A percentile compares a stretch with the other conserved stretches of the same genome.
Conservation (phyloP, 2,113 vertebrate genomes). For the Peromyscus californicus region DNA sequence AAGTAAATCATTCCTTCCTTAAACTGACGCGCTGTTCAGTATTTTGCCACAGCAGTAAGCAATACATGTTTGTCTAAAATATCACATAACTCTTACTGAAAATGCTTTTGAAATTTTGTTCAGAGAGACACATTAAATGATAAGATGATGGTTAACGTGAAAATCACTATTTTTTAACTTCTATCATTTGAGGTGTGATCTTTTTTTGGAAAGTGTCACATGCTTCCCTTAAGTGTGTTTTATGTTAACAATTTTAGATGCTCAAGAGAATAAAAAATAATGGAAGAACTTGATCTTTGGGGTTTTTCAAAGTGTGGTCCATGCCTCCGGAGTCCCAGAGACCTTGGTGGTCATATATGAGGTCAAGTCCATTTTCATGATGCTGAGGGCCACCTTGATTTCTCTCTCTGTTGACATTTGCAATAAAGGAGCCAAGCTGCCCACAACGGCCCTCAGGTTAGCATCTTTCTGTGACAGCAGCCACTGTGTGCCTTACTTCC, state of each 20-base stretch:
- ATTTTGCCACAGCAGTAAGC: too few relatives aligned
- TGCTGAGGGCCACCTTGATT: background rate
- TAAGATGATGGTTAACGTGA: background rate
- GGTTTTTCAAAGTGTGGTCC: background rate
- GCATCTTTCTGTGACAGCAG: background rate
- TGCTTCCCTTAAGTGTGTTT: background rate
- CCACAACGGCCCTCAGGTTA: accelerated
- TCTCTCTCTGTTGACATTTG: accelerated
- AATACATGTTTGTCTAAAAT: background rate
- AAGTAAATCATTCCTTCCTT: background rate
- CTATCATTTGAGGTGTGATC: background rate
- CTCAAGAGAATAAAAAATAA: background rate
- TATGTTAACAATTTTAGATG: background rate
- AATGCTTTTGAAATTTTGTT: background rate
- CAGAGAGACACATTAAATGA: background rate
- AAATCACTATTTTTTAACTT: background rate
- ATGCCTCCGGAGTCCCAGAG: background rate
- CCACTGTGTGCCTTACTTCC: too few relatives aligned
- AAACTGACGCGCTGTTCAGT: background rate
- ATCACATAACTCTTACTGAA: background rate
- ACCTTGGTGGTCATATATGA: background rate
- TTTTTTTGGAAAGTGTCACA: background rate
- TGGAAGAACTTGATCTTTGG: background rate
- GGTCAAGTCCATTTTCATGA: background rate
- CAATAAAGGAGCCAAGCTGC: accelerated